Evolutionary conservation across 2,797 vertebrate species (phyloP).

Genomic region (Pseudotriccus pelzelni): DNA sequence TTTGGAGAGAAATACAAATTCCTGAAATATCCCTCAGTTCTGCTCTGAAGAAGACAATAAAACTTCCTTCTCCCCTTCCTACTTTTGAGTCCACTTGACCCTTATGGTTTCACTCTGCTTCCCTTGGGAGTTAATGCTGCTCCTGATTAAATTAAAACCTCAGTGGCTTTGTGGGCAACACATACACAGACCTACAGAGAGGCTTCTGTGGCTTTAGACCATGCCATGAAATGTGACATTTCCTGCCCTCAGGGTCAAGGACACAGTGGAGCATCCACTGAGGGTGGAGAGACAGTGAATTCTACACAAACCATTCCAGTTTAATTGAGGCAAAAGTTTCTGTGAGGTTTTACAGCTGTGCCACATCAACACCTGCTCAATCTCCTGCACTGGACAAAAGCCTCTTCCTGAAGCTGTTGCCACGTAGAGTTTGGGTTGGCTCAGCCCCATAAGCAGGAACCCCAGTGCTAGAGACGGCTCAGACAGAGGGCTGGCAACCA

Average conservation of each 20-base stretch:
- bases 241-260: not conserved
- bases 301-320: not conserved
- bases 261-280: not conserved
- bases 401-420: not conserved
- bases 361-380: not conserved
- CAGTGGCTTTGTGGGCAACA: not conserved
- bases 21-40: not conserved
- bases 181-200: not conserved
- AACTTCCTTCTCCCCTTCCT: not conserved
- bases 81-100: not conserved
- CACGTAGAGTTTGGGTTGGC: not conserved
- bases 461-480: not conserved
- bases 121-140: not conserved
- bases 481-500: not conserved
- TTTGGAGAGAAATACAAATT: not conserved
- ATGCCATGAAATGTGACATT: accelerated
- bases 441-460: not conserved
- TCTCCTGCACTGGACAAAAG: not conserved
- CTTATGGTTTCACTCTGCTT: not conserved
- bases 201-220: not conserved
- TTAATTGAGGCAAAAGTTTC: not conserved
- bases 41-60: not conserved
- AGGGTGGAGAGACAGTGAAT: accelerated
- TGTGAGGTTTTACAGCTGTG: not conserved
- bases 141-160: slow-evolving; percentile 20